These are phyloP conservation scores for Mactra quadrangularis DNA, from an alignment of 1,140 invertebrate species.

Conservation along the genomic window DNA sequence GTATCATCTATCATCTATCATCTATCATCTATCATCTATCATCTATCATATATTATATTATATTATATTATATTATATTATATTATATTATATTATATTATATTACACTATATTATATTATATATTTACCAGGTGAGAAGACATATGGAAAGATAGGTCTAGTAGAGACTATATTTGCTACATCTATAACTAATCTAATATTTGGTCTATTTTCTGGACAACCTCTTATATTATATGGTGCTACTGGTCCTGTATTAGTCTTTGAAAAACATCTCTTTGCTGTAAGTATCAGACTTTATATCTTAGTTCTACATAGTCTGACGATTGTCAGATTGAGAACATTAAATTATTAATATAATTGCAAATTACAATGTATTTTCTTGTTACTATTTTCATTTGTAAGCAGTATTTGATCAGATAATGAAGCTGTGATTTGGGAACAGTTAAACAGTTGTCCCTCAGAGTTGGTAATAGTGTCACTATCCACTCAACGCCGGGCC, in stretches of 20 bases:
- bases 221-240: slow-evolving; percentile 96
- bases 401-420: no score
- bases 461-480: no score
- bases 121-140: slow-evolving; percentile 88
- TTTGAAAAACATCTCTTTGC: slow-evolving; percentile 88
- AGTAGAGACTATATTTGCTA: slow-evolving; percentile 94
- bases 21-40: no score
- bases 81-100: not conserved
- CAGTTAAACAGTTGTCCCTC: no score
- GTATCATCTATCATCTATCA: no score
- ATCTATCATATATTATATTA: not conserved
- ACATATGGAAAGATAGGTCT: slow-evolving; percentile 96
- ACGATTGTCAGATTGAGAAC: no score
- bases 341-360: no score
- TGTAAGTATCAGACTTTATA: slow-evolving; percentile 30
- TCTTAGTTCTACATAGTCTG: no score
- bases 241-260: slow-evolving; percentile 95
- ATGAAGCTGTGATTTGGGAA: no score
- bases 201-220: slow-evolving; percentile 95
- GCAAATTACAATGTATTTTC: no score
- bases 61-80: not conserved
- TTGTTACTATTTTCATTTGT: no score
- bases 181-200: slow-evolving; percentile 91
- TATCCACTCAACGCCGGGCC: no score
- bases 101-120: not conserved